phyloP scores from a whole-genome alignment of 2,113 vertebrate genomes.

The Callionymus lyra region DNA sequence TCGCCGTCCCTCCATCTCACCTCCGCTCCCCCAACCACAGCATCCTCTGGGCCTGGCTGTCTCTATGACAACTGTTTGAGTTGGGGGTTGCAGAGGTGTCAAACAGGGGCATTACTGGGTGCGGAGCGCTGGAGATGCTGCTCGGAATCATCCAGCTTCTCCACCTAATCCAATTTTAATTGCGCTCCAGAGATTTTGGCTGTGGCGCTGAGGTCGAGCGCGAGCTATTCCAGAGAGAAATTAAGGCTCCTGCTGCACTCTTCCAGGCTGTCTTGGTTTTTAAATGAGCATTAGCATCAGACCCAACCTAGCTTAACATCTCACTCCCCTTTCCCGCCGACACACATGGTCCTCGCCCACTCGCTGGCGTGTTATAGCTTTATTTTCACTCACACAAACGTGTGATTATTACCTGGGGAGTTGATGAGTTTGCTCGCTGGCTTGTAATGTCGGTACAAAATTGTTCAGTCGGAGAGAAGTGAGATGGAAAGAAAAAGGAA shows the following conservation, averaged over 20 bases:
- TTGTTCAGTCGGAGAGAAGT: slow-evolving; percentile 54
- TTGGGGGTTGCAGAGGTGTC: slow-evolving; percentile 92
- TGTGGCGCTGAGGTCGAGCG: slow-evolving; percentile 84
- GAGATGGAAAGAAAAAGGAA: slow-evolving; percentile 34
- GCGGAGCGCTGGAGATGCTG: slow-evolving; percentile 82
- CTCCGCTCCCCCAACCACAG: slow-evolving; percentile 1
- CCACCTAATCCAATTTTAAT: slow-evolving; percentile 99
- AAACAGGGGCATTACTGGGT: slow-evolving; percentile 83
- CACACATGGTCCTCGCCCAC: slow-evolving; percentile 12
- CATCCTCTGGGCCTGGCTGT: slow-evolving; percentile 61
- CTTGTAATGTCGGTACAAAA: slow-evolving; percentile 51
- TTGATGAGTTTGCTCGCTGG: slow-evolving; percentile 52
- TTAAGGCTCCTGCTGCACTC: slow-evolving; percentile 78
- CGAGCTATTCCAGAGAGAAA: slow-evolving; percentile 97
- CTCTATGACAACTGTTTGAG: slow-evolving; percentile 98
- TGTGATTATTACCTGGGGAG: slow-evolving; percentile 68
- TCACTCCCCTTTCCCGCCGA: slow-evolving; percentile 52
- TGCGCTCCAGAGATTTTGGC: slow-evolving; percentile 98
- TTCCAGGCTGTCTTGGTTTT: slow-evolving; percentile 82
- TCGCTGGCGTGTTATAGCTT: slow-evolving; percentile 34
- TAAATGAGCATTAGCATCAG: slow-evolving; percentile 93
- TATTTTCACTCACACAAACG: slow-evolving; percentile 28
- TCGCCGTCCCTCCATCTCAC: slow-evolving; percentile 19
- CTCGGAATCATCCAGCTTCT: slow-evolving; percentile 84
- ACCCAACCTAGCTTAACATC: slow-evolving; percentile 80